Conservation (phyloP, 2,888 invertebrate species). For the Acanthosoma haemorrhoidale region DNA sequence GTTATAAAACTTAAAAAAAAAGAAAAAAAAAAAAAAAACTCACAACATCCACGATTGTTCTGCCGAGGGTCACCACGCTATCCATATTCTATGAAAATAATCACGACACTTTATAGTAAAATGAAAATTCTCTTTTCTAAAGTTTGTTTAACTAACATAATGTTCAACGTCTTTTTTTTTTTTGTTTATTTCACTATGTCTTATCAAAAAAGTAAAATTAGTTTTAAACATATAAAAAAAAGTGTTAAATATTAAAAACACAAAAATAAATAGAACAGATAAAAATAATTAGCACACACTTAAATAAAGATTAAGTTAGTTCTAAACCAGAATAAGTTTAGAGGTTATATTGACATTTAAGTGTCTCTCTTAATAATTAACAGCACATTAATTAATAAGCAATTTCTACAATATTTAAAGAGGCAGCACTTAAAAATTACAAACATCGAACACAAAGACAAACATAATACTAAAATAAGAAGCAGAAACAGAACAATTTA, state of each 20-base stretch:
- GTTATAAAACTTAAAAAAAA: conserved; percentile 17
- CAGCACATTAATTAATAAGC: not conserved
- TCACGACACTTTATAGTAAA: conserved; percentile 23
- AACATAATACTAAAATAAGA: not conserved
- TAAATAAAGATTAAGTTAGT: not conserved
- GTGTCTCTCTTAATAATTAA: not conserved
- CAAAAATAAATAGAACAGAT: not conserved
- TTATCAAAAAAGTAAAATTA: not conserved
- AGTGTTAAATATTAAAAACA: not conserved
- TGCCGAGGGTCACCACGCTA: conserved; percentile 36
- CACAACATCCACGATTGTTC: conserved; percentile 37
- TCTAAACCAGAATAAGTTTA: no score
- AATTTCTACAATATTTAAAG: not conserved
- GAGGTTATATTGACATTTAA: not conserved
- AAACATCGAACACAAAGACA: not conserved
- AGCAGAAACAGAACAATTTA: not conserved
- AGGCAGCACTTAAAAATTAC: not conserved
- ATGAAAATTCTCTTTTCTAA: not conserved
- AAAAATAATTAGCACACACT: conserved; percentile 1
- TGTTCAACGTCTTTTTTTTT: no score
- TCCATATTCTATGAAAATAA: conserved; percentile 33
- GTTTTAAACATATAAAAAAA: not conserved
- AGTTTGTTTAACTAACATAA: not conserved
- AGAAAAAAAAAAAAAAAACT: conserved; percentile 27
- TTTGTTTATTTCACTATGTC: not conserved